Percentiles rank a stretch among this genome's conserved stretches.
phyloP scores from a whole-genome alignment of 1,140 invertebrate genomes.

The Heliconius eleuchia region DNA sequence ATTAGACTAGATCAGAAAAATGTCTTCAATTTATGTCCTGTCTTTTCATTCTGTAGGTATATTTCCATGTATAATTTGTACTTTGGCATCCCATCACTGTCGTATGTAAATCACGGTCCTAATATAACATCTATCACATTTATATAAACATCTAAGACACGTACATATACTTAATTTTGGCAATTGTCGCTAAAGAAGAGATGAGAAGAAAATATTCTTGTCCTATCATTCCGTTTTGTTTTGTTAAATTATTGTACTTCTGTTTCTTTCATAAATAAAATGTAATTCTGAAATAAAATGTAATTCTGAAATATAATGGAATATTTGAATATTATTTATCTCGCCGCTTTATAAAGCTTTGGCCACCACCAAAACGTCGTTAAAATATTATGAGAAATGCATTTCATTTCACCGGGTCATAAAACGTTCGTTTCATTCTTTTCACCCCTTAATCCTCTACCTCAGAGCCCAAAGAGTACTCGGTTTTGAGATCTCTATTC shows the following conservation, averaged over 20 bases:
- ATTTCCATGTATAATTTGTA: slow-evolving; percentile 47
- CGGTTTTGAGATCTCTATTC: slow-evolving; percentile 62
- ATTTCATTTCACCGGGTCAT: not conserved
- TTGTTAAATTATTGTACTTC: not conserved
- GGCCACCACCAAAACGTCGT: slow-evolving; percentile 17
- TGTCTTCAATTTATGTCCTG: slow-evolving; percentile 6
- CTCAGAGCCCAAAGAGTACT: slow-evolving; percentile 68
- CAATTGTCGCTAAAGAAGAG: slow-evolving; percentile 6
- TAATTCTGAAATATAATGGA: not conserved
- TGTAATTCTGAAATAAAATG: not conserved
- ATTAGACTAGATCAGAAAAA: slow-evolving; percentile 40
- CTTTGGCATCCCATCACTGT: slow-evolving; percentile 45
- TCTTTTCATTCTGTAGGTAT: slow-evolving; percentile 18
- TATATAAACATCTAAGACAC: slow-evolving; percentile 53
- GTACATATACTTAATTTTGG: slow-evolving; percentile 22
- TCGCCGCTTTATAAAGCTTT: not conserved
- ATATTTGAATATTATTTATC: not conserved
- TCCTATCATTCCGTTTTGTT: not conserved
- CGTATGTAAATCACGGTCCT: slow-evolving; percentile 35
- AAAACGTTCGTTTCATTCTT: slow-evolving; percentile 9
- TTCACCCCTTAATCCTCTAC: slow-evolving; percentile 53
- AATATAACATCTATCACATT: slow-evolving; percentile 53
- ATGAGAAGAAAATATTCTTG: slow-evolving; percentile 17
- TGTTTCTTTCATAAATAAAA: slow-evolving; percentile 1
- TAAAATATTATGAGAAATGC: slow-evolving; percentile 26